A percentile compares a stretch with the other conserved stretches of the same genome.
Evolutionary conservation across 2,113 vertebrate genomes (phyloP).

Genomic region (Callocephalon fimbriatum): DNA sequence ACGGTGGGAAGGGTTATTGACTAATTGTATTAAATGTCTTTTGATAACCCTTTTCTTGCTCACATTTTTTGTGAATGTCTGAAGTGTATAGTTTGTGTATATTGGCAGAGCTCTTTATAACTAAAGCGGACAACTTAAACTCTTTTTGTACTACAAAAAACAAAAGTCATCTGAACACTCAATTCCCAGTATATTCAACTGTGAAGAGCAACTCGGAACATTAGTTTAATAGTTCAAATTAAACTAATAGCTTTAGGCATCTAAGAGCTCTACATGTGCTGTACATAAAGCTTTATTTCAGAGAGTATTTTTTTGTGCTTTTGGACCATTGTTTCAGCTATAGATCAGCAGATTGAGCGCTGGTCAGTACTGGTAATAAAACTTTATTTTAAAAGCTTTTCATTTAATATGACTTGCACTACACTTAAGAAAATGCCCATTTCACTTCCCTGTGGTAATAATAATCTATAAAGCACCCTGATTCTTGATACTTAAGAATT

Average conservation of each 20-base stretch:
- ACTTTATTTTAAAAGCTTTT: slow-evolving; percentile 56
- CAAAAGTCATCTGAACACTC: slow-evolving; percentile 52
- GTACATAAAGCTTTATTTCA: slow-evolving; percentile 82
- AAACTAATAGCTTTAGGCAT: slow-evolving; percentile 69
- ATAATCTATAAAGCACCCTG: slow-evolving; percentile 27
- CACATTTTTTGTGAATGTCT: slow-evolving; percentile 82
- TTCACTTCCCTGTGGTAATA: slow-evolving; percentile 59
- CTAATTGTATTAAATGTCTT: slow-evolving; percentile 84
- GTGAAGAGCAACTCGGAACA: slow-evolving; percentile 54
- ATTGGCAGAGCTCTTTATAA: slow-evolving; percentile 83
- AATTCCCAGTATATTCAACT: slow-evolving; percentile 55
- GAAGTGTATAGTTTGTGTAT: slow-evolving; percentile 84
- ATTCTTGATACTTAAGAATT: slow-evolving; percentile 29
- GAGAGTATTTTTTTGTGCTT: slow-evolving; percentile 70
- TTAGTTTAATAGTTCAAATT: slow-evolving; percentile 57
- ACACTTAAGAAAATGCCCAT: slow-evolving; percentile 33
- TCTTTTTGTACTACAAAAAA: slow-evolving; percentile 75
- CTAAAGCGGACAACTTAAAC: slow-evolving; percentile 68
- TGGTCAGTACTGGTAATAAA: slow-evolving; percentile 77
- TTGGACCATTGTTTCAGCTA: slow-evolving; percentile 39
- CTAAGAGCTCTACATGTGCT: slow-evolving; percentile 80
- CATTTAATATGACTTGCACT: slow-evolving; percentile 45
- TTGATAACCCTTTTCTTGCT: slow-evolving; percentile 83
- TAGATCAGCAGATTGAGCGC: slow-evolving; percentile 51
- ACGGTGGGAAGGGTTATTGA: slow-evolving; percentile 75